phyloP scores from a whole-genome alignment of 2,113 vertebrate genomes.

The Pheucticus melanocephalus region DNA sequence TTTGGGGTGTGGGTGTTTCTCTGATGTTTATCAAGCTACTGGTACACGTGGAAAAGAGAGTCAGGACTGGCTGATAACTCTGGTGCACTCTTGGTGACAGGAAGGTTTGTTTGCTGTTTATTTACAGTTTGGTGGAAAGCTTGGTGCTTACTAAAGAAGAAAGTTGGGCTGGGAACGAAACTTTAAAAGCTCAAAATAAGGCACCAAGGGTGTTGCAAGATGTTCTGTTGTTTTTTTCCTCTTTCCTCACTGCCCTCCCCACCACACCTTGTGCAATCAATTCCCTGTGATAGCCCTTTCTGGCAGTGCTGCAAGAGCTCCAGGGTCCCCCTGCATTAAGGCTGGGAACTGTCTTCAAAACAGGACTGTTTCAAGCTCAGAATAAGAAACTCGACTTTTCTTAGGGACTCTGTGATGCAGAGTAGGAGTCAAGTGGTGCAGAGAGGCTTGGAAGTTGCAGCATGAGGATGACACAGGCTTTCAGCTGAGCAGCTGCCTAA shows the following conservation, averaged over 20 bases:
- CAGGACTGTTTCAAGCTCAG: neutral
- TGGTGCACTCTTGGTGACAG: neutral
- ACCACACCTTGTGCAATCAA: neutral
- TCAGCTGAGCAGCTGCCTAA: neutral
- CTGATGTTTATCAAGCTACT: neutral
- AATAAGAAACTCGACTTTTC: neutral
- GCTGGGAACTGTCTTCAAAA: neutral
- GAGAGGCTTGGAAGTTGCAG: neutral
- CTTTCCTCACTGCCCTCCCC: neutral
- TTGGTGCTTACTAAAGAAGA: neutral
- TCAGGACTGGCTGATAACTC: neutral
- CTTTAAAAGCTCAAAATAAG: neutral
- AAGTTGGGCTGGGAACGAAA: neutral
- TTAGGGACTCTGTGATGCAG: neutral
- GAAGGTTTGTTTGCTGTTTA: neutral
- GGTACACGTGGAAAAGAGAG: neutral
- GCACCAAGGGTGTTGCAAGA: conserved; percentile 8
- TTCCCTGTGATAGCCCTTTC: neutral
- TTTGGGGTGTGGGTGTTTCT: neutral
- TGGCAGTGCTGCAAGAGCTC: neutral
- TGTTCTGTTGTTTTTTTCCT: conserved; percentile 24
- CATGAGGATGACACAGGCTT: neutral
- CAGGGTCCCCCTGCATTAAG: neutral
- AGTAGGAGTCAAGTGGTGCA: neutral
- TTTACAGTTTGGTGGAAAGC: neutral